phyloP scores from a whole-genome alignment of 2,113 vertebrate species.

The Rallus limicola region DNA sequence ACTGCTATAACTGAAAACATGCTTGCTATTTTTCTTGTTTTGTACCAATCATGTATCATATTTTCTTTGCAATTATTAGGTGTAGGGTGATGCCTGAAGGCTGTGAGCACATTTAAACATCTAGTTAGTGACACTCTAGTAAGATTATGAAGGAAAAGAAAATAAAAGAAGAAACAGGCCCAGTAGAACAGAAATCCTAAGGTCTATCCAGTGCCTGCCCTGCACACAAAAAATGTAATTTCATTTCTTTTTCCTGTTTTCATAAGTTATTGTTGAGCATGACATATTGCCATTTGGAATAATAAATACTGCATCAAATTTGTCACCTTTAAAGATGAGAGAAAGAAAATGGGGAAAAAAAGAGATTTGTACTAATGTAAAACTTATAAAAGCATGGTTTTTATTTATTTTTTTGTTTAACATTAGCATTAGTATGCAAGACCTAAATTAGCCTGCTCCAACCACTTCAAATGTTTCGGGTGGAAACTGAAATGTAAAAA shows the following conservation, averaged over 20 bases:
- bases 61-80: background rate
- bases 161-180: background rate
- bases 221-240: background rate
- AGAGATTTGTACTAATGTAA: rapidly evolving
- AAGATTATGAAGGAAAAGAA: background rate
- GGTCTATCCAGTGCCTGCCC: rapidly evolving
- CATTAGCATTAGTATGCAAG: background rate
- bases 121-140: background rate
- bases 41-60: background rate
- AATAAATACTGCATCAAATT: background rate
- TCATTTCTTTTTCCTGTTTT: background rate
- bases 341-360: background rate
- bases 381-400: background rate
- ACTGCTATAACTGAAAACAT: background rate
- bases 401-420: background rate
- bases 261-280: background rate
- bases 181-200: background rate
- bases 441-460: background rate
- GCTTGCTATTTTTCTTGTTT: background rate
- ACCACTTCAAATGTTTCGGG: background rate
- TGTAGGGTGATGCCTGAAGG: background rate
- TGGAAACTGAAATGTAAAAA: background rate
- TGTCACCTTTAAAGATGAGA: background rate
- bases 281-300: background rate
- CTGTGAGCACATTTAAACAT: background rate